Evolutionary conservation across 2,797 vertebrate genomes (phyloP), one percentile per base, ranked within the genome.

Genomic region (Atherinosoma microstoma): DNA sequence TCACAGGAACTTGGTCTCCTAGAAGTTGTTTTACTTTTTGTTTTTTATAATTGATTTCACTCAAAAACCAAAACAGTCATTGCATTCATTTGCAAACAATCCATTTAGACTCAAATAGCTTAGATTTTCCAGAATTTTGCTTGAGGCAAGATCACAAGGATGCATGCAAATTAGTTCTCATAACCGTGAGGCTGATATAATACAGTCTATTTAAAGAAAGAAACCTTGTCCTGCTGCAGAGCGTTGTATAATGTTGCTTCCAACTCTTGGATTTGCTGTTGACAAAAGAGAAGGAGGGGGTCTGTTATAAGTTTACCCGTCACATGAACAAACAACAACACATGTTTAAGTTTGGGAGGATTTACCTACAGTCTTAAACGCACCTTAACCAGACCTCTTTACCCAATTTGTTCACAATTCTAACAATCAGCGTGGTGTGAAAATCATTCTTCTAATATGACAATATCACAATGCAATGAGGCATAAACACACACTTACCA

Each of bases 191-290:
- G 3, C 9, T 59, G 42, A 45, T 15, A 30, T 18, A 40, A 30
- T 62, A 29, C 0, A 7, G n/a, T 3, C 24, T 53, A 11, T 0
- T 6, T 13, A 10, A 27, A 12, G 49, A 61, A 30, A 49, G 35
- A 61, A 22, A 80, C 94, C n/a, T 98, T 97, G 90, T 99, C 98
- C 93, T 99, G 98, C 93, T 99, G 98, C 84, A 99, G 95, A 76
- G 98, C 96, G 83, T 99, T 99, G 94, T 99, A 99, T 86, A 99
- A 92, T 3, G 98, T 99, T 27, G 98, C 98, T 87, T 99, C 98
- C 92, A 99, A 93, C 85, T 99, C 98, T 91, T 99, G 98, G 94
- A 99, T 99, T 96, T 98, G 97, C 98, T 99, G 94, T 92, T 69
- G 71, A 92, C 47, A 73, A 30, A 22, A 79, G 3, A 70, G 49